These are phyloP conservation scores for Lota lota DNA, from an alignment of 2,113 vertebrate species.

Conservation along the genomic window DNA sequence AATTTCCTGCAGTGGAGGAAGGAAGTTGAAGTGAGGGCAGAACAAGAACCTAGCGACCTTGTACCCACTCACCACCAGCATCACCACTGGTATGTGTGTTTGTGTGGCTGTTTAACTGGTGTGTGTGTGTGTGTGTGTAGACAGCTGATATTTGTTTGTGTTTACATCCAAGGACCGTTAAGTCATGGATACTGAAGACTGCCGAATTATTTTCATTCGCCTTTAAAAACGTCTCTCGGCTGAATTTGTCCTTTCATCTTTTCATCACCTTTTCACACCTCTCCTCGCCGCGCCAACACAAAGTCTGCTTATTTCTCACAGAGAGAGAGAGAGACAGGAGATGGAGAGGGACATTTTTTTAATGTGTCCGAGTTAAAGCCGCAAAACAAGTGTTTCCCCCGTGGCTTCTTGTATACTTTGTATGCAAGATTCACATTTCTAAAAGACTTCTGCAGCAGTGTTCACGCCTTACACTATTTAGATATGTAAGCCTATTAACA, in stretches of 20 bases:
- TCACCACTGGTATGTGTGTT: slow-evolving; percentile 38
- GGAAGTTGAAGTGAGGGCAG: slow-evolving; percentile 49
- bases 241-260: slow-evolving; percentile 37
- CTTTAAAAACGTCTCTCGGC: slow-evolving; percentile 19
- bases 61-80: slow-evolving; percentile 5
- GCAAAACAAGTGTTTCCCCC: too few relatives aligned
- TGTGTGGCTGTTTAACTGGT: not conserved
- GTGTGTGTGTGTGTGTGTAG: slow-evolving; percentile 9
- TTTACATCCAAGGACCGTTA: slow-evolving; percentile 35
- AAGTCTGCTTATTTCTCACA: slow-evolving; percentile 1
- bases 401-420: too few relatives aligned
- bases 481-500: not conserved
- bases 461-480: not conserved
- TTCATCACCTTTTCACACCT: not conserved
- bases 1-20: slow-evolving; percentile 31
- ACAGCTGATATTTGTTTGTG: slow-evolving; percentile 60
- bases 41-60: slow-evolving; percentile 49
- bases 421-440: too few relatives aligned
- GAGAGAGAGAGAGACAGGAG: slow-evolving; percentile 1
- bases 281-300: not conserved
- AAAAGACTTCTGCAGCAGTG: not conserved
- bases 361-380: too few relatives aligned
- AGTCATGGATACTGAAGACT: slow-evolving; percentile 15
- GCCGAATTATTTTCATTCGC: slow-evolving; percentile 7
- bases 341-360: not conserved